A percentile compares a stretch with the other conserved stretches of the same genome.
These are phyloP conservation scores for Nothobranchius kuhntae DNA, from an alignment of 2,113 vertebrate genomes.

Conservation along the genomic window DNA sequence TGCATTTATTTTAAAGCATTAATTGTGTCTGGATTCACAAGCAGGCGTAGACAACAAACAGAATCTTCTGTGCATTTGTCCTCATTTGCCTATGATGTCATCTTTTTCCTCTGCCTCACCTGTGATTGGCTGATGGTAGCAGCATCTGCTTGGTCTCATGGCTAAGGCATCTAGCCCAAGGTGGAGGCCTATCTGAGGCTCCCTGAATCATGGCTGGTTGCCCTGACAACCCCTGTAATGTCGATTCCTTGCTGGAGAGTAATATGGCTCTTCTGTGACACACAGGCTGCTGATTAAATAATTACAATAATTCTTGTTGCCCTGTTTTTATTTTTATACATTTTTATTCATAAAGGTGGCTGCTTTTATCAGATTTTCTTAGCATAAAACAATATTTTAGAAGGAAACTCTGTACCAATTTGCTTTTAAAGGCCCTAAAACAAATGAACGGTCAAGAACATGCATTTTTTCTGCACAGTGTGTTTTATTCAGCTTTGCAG, in stretches of 20 bases:
- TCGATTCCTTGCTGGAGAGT: conserved; percentile 79
- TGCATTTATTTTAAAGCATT: not conserved
- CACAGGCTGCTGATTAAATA: conserved; percentile 10
- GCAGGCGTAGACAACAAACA: conserved; percentile 69
- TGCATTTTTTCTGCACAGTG: not conserved
- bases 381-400: not conserved
- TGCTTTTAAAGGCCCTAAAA: not conserved
- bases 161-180: conserved; percentile 85
- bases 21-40: not conserved
- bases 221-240: conserved; percentile 89
- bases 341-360: no score
- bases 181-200: conserved; percentile 85
- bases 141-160: conserved; percentile 90
- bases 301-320: not conserved
- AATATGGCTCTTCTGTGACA: conserved; percentile 81
- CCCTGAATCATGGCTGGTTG: conserved; percentile 89
- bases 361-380: no score
- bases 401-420: not conserved
- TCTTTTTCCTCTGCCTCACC: conserved; percentile 77
- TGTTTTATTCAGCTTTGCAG: conserved; percentile 13
- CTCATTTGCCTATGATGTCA: conserved; percentile 93
- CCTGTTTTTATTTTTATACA: no score
- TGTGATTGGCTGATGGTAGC: conserved; percentile 82
- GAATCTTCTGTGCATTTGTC: conserved; percentile 75
- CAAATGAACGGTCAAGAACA: not conserved